phyloP scores from a whole-genome alignment of 2,888 invertebrate species.

The Pinctada fucata region DNA sequence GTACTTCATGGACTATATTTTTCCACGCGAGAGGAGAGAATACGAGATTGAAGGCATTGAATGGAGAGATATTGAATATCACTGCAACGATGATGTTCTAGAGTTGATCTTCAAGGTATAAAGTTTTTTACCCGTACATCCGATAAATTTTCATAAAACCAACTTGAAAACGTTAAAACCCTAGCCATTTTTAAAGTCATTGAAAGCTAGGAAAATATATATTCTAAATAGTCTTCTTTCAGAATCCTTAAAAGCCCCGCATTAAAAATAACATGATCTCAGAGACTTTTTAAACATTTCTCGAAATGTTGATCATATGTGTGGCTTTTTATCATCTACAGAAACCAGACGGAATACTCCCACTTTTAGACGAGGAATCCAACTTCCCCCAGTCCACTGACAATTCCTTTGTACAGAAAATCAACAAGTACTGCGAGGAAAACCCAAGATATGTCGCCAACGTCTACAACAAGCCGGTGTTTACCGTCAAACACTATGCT shows the following conservation, averaged over 20 bases:
- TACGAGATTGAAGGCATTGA: constrained; percentile 63
- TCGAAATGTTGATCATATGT: no score
- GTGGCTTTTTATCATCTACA: constrained; percentile 22
- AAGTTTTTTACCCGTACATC: neutral
- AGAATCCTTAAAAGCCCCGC: no score
- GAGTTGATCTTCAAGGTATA: constrained; percentile 62
- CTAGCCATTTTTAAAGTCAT: no score
- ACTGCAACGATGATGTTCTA: constrained; percentile 61
- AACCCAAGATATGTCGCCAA: constrained; percentile 47
- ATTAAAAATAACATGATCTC: no score
- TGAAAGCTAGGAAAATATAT: no score
- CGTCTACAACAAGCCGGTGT: constrained; percentile 45
- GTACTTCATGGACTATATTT: constrained; percentile 69
- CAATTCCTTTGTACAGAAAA: constrained; percentile 55
- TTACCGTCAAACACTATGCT: constrained; percentile 62
- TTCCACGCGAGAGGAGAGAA: constrained; percentile 61
- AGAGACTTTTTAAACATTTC: no score
- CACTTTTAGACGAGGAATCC: constrained; percentile 63
- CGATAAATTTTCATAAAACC: no score
- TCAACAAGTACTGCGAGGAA: constrained; percentile 56
- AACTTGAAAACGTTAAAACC: no score
- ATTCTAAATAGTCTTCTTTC: neutral
- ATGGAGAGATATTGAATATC: constrained; percentile 62
- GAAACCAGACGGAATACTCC: constrained; percentile 60
- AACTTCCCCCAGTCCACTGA: constrained; percentile 63